Base-by-base conservation (phyloP, 2,113 vertebrate genomes). In the Stigmatopora argus region DNA sequence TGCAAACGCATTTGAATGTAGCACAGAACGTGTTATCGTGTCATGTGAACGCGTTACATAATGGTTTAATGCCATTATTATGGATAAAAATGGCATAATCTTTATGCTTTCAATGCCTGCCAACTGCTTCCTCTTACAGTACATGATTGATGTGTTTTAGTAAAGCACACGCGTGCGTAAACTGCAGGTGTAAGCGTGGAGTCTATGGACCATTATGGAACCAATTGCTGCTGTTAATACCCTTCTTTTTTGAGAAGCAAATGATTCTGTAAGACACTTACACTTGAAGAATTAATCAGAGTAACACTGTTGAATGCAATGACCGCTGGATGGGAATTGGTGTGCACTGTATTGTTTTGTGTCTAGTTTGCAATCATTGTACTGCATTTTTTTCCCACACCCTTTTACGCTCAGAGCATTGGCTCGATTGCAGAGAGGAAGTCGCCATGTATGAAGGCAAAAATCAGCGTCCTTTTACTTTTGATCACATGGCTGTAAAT, bases 311-410 rank as follows among this genome's bases (percentile, higher is more conserved):
- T 44, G 7, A 0, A 7, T 62, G 41, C 19, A 45, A 1, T 10
- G 55, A 4, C 48, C 41, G 1, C 52, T 46, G 14, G 9, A 18
- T 60, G 18, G 11, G 31, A 44, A 19, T 60, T 8, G 19, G 46
- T 34, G 46, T 49, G 18, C n/a, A 2, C 60, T 41, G 9, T 41
- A 57, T 49, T 0, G 59, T 35, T 63, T 60, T 2, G 48, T 17
- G 66, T 26, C 61, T 47, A 71, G 56, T 74, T 80, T 58, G 59
- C 67, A 35, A 59, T 47, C 75, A 51, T 69, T 71, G 41, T 80
- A 70, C 80, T 84, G 77, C 85, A 78, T 77, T 70, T 72, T 57
- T 73, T 70, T 74, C 82, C 82, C 80, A 83, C 79, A 85, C 84
- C 82, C 82, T 83, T 41, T 78, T 56, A n/a, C 15, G 67, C 69